Evolutionary conservation across 2,113 vertebrate genomes (phyloP), one percentile per base, ranked within the genome.

Genomic region (Xenus cinereus): DNA sequence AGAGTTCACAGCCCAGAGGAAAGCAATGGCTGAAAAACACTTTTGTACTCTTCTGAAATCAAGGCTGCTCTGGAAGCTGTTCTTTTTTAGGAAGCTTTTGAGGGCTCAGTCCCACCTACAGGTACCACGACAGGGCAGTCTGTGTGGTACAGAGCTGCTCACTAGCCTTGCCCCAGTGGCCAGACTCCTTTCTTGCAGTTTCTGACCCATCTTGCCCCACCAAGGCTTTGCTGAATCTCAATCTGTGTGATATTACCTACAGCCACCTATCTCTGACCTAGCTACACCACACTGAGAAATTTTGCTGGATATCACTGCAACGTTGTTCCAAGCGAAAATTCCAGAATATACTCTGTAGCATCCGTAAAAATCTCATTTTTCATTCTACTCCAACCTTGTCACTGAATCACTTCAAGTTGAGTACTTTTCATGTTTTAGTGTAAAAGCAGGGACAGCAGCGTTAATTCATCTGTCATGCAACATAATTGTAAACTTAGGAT

Each of bases 101-200:
- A 33, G 32, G n/a, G 10, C 12, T 45, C 10, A 59, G 24, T 22
- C 32, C 23, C 39, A 45, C 1, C 6, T 22, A 1, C 20, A 74
- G 5, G 27, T 15, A 19, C 17, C 26, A 4, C 0, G 3, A 22
- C 64, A 91, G 26, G 24, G 24, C 7, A 10, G 24, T 45, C 33
- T 48, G 14, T 1, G 0, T 0, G 10, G n/a, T 3, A 30, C 41
- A 63, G 24, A 39, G 35, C 33, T 39, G 14, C 6, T 60, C 75
- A n/a, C 14, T 21, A 26, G 9, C 46, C 23, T n/a, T 3, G 3
- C 6, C 7, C 22, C 19, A 27, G 6, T 1, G 10, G 20, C 22
- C 56, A 66, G n/a, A 27, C 30, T 48, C 2, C 1, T 7, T 37
- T 43, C 37, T 30, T 35, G 21, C 14, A 12, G 6, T 22, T 48